Base-by-base conservation (phyloP, 92 coral and sea anemone genomes). In the Phymanthus crucifer region DNA sequence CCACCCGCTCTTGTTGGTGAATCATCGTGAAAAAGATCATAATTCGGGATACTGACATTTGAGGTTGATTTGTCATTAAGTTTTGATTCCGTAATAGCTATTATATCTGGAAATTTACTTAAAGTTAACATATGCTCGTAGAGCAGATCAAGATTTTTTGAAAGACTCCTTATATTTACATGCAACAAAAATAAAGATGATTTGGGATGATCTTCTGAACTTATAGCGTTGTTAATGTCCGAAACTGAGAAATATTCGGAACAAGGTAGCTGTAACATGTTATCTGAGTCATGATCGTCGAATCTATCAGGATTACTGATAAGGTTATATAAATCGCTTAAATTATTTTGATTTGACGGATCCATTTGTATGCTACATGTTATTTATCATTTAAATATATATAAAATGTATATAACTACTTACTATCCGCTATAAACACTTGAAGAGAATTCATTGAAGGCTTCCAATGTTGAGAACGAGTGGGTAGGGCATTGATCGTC, bases 401-500 rank as follows among this genome's bases (percentile, higher is more conserved):
- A n/a, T n/a, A n/a, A n/a, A n/a, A n/a, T n/a, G n/a, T n/a, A n/a
- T n/a, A 56, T 56, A 19, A 19, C 65, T 19, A 8, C 1, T 10
- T 2, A 4, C 8, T 56, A 19, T 3, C 65, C 26, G 9, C n/a
- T 12, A 12, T 48, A 48, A 3, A 4, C 26, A 56, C 27, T 1
- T 19, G 1, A 2, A 3, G 26, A 23, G 3, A 52, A 7, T 8
- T 70, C 84, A 21, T 70, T 40, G 74, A 78, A 67, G 40, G 37
- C 75, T 43, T 78, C 75, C 5, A 52, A 35, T 32, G 66, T 78
- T 16, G 74, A 50, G 50, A 72, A 80, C 35, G 84, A 57, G 37
- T 79, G 9, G 2, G 37, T 35, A 17, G 31, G 31, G 21, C 64
- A 71, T 23, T 76, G 45, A 17, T 80, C 83, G 50, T 78, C 45